Base-by-base conservation (phyloP, 2,888 invertebrate species). In the Drosophila subquinaria region DNA sequence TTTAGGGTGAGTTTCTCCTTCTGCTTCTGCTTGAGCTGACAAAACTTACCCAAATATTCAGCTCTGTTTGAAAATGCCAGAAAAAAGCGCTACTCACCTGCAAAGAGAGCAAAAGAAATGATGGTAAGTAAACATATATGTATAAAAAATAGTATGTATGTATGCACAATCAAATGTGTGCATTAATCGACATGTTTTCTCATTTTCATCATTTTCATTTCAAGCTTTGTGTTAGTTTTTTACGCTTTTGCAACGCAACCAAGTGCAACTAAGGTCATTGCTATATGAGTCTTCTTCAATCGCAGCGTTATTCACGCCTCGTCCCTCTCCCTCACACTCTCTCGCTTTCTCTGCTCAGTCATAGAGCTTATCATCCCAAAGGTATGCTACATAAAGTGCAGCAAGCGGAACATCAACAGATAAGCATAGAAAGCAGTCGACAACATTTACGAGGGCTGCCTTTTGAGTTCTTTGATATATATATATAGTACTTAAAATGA, bases 231-330 rank as follows among this genome's bases (percentile, higher is more conserved):
- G 30, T 13, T 64, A 47, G 48, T 15, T 38, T 59, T 55, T 50
- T 10, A 10, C 40, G 45, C 63, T 67, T 60, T 53, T 52, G 65
- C 50, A 33, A 59, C 5, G 63, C 76, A 76, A 8, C 51, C 55
- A 76, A 68, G 64, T 66, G 55, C 50, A 68, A 40, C 69, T 55
- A 69, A 84, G 88, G 81, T 81, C 81, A 81, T 87, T 81, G 85
- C 88, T 84, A 68, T 84, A 68, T 84, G 76, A 66, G 68, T 60
- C 52, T 51, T 60, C 52, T 51, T 61, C 79, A 74, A 78, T 78
- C 55, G 61, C 53, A 47, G 35, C 57, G 27, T 52, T 11, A 30
- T 43, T 15, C 9, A 27, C 15, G 13, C 43, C 8, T 8, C 8
- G 15, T 36, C 62, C 20, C 43, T 42, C 63, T 35, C 47, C 17